Evolutionary conservation across 2,797 vertebrate genomes (phyloP), one percentile per base, ranked within the genome.

Genomic region (Xiphorhynchus erythropygius): DNA sequence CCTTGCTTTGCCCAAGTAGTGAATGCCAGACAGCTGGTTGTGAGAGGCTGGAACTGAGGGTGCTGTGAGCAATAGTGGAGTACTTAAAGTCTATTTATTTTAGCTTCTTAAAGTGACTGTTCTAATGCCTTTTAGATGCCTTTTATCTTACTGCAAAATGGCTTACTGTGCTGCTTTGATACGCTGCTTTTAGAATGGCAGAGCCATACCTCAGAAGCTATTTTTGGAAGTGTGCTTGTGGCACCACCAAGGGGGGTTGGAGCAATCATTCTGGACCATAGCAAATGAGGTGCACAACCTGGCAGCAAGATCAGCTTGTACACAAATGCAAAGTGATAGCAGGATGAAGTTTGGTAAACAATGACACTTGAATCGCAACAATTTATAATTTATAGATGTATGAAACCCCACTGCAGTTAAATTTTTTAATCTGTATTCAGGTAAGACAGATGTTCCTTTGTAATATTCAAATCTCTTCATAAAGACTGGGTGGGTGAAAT

Each of bases 21-120:
- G 28, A 62, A 22, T 27, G 39, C 39, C 28, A 42, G 19, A 14
- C 21, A 11, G 0, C 0, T 68, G 70, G 22, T 46, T 73, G 42
- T 68, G 46, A 44, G 35, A 59, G 33, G 33, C 33, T 59, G 33
- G 17, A 25, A 37, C 56, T 37, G 33, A 59, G 24, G 24, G 12
- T 27, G 24, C 49, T 68, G 42, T 64, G 46, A 44, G n/a, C 24
- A 63, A 4, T 25, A 68, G 44, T n/a, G 27, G 55, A 56, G 27
- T 69, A 35, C 18, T 50, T 49, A 30, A 30, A 53, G 27, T 64
- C 33, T 64, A 4, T 15, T 57, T 47, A 44, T 64, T 76, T 68
- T 22, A 30, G 37, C 22, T 77, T 69, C 85, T 65, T 27, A 16
- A 67, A 76, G 73, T 75, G 63, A 33, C n/a, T 79, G 7, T 70